Base-by-base conservation (phyloP, 2,797 vertebrate species). In the Microchirus variegatus region DNA sequence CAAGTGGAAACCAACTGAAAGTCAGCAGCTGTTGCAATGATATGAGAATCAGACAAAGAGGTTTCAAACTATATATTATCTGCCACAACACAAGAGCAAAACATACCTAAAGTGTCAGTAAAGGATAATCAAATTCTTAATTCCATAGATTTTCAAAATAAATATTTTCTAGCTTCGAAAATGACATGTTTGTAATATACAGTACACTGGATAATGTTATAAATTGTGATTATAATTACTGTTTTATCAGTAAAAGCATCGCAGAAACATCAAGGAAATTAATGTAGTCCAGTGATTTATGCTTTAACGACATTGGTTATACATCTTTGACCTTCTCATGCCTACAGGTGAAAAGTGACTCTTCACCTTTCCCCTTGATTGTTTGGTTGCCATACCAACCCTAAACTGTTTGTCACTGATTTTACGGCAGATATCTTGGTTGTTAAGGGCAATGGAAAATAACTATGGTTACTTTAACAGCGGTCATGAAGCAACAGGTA, bases 391-490 rank as follows among this genome's bases (percentile, higher is more conserved):
- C 64, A 61, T 78, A 71, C 13, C 55, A 42, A 78, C 16, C 0
- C 14, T n/a, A 2, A 6, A 47, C 51, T 45, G 37, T 64, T 31
- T 69, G 67, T 66, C 48, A 46, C 13, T 2, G 31, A 62, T 65
- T 80, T 80, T 74, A 77, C 18, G 9, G 53, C 18, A 48, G 59
- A 77, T 70, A 49, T 31, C 40, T 37, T 43, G 19, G 31, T 10
- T 13, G 50, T 67, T 73, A 47, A 22, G 42, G 44, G 70, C 67
- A 60, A 22, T 84, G 83, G 86, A 90, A 90, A 89, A 90, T 89
- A 84, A 73, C 87, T 56, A 75, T 70, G 71, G 87, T 88, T 86
- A 79, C 85, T 63, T 22, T 52, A 82, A 81, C 45, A 11, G 53
- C 31, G 7, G 16, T 19, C 22, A 67, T 88, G 77, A 82, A 83